Evolutionary conservation across 2,888 invertebrate genomes (phyloP).

Genomic region (Elmis aenea): DNA sequence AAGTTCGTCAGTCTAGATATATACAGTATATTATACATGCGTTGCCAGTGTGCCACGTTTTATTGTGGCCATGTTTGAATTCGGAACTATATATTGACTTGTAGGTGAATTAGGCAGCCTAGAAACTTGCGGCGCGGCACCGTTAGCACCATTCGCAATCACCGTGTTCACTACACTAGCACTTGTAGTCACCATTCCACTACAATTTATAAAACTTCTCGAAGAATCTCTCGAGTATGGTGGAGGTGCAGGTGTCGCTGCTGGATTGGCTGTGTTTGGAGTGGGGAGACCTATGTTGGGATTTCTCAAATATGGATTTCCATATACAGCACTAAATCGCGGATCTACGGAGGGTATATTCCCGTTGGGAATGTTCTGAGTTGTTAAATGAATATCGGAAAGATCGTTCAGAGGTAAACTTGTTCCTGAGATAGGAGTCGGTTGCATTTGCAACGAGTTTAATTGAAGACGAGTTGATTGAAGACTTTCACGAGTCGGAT

Average conservation of each 20-base stretch:
- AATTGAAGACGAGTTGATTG: conserved; percentile 47
- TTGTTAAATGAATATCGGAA: conserved; percentile 37
- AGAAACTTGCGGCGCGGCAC: conserved; percentile 51
- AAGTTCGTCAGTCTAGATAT: conserved; percentile 14
- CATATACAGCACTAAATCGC: conserved; percentile 82
- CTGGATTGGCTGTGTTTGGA: conserved; percentile 66
- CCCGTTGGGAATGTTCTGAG: conserved; percentile 40
- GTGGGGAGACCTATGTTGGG: conserved; percentile 58
- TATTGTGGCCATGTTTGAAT: conserved; percentile 54
- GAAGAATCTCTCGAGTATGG: conserved; percentile 55
- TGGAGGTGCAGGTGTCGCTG: conserved; percentile 75
- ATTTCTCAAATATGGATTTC: conserved; percentile 80
- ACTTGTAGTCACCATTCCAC: conserved; percentile 41
- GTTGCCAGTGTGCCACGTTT: conserved; percentile 62
- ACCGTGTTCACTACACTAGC: conserved; percentile 45
- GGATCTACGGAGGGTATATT: conserved; percentile 61
- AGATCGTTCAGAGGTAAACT: conserved; percentile 41
- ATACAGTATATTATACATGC: conserved; percentile 47
- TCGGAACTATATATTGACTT: conserved; percentile 54
- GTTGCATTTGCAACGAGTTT: conserved; percentile 42
- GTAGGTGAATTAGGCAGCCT: conserved; percentile 48
- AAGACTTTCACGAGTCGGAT: conserved; percentile 39
- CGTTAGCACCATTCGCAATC: conserved; percentile 47
- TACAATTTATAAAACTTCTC: conserved; percentile 34
- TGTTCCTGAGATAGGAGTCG: conserved; percentile 34